Evolutionary conservation across 2,888 invertebrate species (phyloP).

Genomic region (Pandemis heparana): DNA sequence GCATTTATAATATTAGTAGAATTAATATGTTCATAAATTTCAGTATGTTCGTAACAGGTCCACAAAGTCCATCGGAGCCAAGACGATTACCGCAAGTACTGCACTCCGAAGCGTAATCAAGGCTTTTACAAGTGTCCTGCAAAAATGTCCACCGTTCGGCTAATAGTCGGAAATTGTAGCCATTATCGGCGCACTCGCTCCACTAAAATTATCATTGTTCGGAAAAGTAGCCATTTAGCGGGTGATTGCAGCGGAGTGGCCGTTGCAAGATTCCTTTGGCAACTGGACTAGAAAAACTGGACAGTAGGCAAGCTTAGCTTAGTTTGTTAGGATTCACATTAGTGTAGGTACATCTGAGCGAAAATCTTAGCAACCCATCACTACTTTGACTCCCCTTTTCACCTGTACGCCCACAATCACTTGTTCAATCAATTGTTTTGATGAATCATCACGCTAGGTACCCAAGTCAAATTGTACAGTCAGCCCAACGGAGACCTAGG

Average conservation of each 20-base stretch:
- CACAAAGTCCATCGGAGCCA: conserved; percentile 12
- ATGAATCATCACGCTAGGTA: no score
- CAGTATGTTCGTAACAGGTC: neutral
- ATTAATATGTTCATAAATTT: no score
- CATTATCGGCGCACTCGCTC: conserved; percentile 81
- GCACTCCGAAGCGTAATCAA: conserved; percentile 67
- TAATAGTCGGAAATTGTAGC: conserved; percentile 84
- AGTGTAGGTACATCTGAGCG: no score
- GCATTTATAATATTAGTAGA: no score
- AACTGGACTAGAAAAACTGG: conserved; percentile 22
- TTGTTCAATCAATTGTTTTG: no score
- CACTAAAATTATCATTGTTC: conserved; percentile 85
- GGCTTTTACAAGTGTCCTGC: conserved; percentile 76
- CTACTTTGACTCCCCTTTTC: no score
- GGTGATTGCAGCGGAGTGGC: conserved; percentile 65
- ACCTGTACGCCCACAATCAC: no score
- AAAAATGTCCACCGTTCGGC: conserved; percentile 69
- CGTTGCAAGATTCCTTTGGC: conserved; percentile 55
- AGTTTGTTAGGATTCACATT: no score
- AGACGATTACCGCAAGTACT: conserved; percentile 56
- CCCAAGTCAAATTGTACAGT: no score
- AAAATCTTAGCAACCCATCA: no score
- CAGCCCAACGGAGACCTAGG: no score
- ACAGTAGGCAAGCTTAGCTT: neutral
- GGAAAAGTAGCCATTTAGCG: conserved; percentile 80